A percentile compares a stretch with the other conserved stretches of the same genome.
Evolutionary conservation across 2,113 vertebrate species (phyloP).

Genomic region (Guaruba guarouba): DNA sequence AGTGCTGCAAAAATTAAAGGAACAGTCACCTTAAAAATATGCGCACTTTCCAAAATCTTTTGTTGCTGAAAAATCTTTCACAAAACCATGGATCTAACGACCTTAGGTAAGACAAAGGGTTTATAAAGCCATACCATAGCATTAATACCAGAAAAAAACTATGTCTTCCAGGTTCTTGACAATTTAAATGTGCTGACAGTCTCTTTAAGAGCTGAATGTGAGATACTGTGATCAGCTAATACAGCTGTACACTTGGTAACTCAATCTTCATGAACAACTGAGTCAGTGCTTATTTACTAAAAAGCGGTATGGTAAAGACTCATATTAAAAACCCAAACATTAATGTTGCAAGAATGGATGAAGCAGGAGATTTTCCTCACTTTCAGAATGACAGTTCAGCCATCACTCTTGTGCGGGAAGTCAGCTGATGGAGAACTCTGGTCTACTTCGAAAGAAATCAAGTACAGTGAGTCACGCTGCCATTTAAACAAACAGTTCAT

Average conservation of each 20-base stretch:
- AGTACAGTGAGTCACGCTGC: not conserved
- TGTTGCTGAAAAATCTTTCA: not conserved
- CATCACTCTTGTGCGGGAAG: not conserved
- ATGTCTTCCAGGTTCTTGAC: not conserved
- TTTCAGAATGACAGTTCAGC: not conserved
- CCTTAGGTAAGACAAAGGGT: not conserved
- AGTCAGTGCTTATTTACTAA: not conserved
- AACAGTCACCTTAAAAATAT: not conserved
- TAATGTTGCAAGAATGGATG: not conserved
- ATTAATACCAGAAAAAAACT: not conserved
- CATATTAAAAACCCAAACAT: not conserved
- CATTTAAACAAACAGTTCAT: not conserved
- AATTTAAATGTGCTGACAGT: not conserved
- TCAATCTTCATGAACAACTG: not conserved
- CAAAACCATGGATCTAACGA: not conserved
- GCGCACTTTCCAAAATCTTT: not conserved
- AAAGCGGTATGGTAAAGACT: not conserved
- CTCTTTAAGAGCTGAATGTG: not conserved
- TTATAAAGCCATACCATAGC: not conserved
- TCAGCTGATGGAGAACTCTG: conserved; percentile 23
- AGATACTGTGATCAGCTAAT: not conserved
- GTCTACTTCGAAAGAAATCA: not conserved
- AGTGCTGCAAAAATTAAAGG: not conserved
- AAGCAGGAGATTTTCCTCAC: not conserved
- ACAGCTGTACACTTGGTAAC: not conserved